Base-by-base conservation (phyloP, 2,797 vertebrate genomes). In the Neostethus bicornis region DNA sequence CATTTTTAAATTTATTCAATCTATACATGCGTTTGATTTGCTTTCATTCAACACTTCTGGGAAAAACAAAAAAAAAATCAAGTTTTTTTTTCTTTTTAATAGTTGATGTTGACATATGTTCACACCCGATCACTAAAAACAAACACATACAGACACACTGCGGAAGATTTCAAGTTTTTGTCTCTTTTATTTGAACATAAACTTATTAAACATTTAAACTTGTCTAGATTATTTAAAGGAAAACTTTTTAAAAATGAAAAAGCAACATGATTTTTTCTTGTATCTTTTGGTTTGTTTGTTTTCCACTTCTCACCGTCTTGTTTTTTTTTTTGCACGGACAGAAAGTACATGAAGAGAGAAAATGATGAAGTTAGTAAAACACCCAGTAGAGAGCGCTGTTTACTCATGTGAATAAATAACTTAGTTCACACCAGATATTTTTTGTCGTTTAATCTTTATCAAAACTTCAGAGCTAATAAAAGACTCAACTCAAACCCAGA, bases 321-420 rank as follows among this genome's bases (percentile, higher is more conserved):
- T 35, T 35, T 35, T 35, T 35, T 35, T 35, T 34, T 35, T 35
- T 7, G n/a, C 7, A 10, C 14, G 2, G 6, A 14, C 34, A 16
- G n/a, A 51, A 16, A 20, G 34, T 3, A 7, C 34, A 34, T 39
- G 2, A 7, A 7, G 23, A 20, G 2, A 20, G 20, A 20, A 20
- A 2, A 20, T 20, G 20, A 20, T 20, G 2, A 20, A 16, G 34
- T 16, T 17, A n/a, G n/a, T 8, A 7, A 37, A 9, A 10, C 5
- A 7, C 9, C 80, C 89, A 86, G 77, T 57, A 85, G 87, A 62
- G 74, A 58, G 78, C 85, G 77, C 13, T 79, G 66, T 81, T 65
- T 45, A 55, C 73, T 52, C 42, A 63, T 4, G 3, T 32, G 29
- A 29, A 4, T 14, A 55, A 10, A 8, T n/a, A 14, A 19, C 8